Evolutionary conservation across 2,113 vertebrate genomes (phyloP).

Genomic region (Phyllostomus hastatus): DNA sequence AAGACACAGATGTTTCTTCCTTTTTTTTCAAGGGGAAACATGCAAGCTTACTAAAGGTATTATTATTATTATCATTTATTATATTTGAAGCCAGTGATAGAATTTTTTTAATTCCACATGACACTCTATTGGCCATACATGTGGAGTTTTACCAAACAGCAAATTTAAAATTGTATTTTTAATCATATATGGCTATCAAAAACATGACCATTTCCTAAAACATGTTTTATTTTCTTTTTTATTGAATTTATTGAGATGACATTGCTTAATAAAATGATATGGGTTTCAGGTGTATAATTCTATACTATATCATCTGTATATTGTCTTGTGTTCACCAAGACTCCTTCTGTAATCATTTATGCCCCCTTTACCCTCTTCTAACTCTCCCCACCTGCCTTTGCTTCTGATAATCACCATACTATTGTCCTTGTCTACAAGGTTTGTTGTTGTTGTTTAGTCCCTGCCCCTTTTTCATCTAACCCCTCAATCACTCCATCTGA

Average conservation of each 20-base stretch:
- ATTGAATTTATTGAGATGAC: background rate
- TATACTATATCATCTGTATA: background rate
- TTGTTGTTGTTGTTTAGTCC: background rate
- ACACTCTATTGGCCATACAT: background rate
- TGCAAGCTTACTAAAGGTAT: background rate
- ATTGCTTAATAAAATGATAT: background rate
- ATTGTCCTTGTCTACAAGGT: background rate
- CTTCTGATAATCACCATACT: background rate
- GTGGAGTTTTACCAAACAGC: conserved; percentile 47
- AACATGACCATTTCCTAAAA: background rate
- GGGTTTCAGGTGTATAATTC: background rate
- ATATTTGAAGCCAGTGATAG: conserved; percentile 26
- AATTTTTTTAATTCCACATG: background rate
- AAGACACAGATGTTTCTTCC: conserved; percentile 38
- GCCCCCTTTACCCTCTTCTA: background rate
- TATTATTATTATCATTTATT: background rate
- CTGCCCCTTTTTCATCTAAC: background rate
- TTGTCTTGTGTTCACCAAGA: background rate
- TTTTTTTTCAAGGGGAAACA: conserved; percentile 14
- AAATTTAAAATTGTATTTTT: conserved; percentile 40
- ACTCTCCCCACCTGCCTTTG: background rate
- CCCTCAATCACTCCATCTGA: background rate
- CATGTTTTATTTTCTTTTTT: background rate
- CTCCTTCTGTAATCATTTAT: background rate
- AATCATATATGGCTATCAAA: conserved; percentile 47